Conservation (phyloP, 2,113 vertebrate species). For the Ptyas mucosa region DNA sequence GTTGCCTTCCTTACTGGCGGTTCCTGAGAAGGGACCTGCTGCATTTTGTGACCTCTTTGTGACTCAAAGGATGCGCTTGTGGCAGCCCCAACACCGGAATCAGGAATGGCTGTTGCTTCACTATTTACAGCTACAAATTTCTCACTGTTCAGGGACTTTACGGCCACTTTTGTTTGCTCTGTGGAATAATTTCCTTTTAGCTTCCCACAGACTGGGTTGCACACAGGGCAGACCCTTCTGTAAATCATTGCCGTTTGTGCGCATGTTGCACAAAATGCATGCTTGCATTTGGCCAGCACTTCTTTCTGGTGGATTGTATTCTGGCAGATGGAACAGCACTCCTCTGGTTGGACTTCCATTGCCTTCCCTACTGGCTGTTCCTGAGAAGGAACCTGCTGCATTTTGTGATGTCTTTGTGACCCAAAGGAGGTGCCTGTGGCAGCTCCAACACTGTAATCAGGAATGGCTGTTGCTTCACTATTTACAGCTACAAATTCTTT, state of each 20-base stretch:
- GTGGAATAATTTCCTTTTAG: conserved; percentile 68
- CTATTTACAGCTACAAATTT: background rate
- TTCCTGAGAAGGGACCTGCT: background rate
- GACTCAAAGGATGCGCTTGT: conserved; percentile 10
- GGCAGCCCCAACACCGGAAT: background rate
- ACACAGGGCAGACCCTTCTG: conserved; percentile 65
- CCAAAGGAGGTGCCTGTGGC: conserved; percentile 4
- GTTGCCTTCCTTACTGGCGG: background rate
- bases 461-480: background rate
- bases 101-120: background rate
- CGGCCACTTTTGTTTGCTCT: background rate
- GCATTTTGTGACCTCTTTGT: background rate
- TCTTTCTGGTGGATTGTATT: conserved; percentile 50
- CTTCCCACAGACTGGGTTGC: conserved; percentile 44
- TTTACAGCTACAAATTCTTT: background rate
- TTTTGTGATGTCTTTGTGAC: background rate
- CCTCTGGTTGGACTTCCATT: background rate
- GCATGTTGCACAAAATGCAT: conserved; percentile 68
- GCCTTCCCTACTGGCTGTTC: background rate
- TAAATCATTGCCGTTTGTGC: conserved; percentile 31
- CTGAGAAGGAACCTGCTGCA: background rate
- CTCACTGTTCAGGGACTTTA: background rate
- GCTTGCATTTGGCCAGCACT: conserved; percentile 66
- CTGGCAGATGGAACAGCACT: conserved; percentile 49
- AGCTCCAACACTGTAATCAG: conserved; percentile 1